Conservation (phyloP, 2,797 vertebrate species). For the Aotus griseimembra region DNA sequence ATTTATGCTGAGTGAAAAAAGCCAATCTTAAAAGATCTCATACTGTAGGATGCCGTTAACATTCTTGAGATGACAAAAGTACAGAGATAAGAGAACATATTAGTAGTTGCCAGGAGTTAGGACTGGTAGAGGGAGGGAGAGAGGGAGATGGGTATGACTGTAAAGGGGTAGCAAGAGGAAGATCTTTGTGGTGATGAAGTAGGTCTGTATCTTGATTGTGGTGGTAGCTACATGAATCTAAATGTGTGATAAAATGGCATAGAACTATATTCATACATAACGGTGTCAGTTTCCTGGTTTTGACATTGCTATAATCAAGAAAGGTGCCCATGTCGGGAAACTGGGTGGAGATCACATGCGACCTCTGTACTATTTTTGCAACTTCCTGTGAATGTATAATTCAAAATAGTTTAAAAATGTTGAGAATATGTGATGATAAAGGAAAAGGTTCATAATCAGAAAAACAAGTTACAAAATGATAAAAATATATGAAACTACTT, state of each 20-base stretch:
- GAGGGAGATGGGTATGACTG: not conserved
- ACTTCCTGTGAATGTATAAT: not conserved
- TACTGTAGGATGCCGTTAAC: not conserved
- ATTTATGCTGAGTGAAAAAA: not conserved
- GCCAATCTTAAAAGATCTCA: not conserved
- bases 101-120: not conserved
- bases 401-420: conserved; percentile 9
- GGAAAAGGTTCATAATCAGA: not conserved
- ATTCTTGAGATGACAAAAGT: conserved; percentile 29
- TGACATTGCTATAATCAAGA: not conserved
- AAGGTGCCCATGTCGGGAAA: not conserved
- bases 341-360: not conserved
- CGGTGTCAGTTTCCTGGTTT: not conserved
- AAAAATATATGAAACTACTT: not conserved
- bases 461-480: not conserved
- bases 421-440: not conserved
- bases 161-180: not conserved
- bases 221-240: not conserved
- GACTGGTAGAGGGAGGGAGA: not conserved
- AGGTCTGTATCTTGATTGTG: not conserved
- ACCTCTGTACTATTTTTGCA: not conserved
- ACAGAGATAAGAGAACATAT: not conserved
- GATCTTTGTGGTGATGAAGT: not conserved
- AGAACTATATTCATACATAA: not conserved
- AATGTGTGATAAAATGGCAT: not conserved